Evolutionary conservation across 2,888 invertebrate genomes (phyloP).

Genomic region (Drosophila suboccidentalis): DNA sequence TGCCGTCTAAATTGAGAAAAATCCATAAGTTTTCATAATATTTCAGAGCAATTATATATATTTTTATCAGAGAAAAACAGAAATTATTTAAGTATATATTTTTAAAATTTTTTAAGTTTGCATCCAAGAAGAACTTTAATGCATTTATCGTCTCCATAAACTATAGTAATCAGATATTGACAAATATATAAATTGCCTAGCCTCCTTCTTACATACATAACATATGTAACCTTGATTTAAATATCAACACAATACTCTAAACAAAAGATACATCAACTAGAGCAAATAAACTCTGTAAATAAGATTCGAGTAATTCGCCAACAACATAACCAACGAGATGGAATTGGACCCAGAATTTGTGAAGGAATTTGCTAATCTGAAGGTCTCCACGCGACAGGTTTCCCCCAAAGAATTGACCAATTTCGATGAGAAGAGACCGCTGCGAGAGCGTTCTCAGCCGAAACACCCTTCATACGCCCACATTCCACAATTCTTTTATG

Average conservation of each 20-base stretch:
- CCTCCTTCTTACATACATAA: neutral
- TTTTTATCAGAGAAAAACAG: too few species aligned
- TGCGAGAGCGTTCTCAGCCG: slow-evolving; percentile 25
- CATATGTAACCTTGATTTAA: neutral
- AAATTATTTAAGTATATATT: too few species aligned
- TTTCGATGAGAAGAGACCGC: slow-evolving; percentile 49
- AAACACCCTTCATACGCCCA: slow-evolving; percentile 85
- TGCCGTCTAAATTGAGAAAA: neutral
- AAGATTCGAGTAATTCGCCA: neutral
- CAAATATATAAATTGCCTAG: neutral
- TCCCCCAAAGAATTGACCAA: slow-evolving; percentile 61
- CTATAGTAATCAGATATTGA: neutral
- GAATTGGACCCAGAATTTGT: slow-evolving; percentile 82
- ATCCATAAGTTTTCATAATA: too few species aligned
- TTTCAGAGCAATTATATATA: too few species aligned
- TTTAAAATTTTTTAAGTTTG: too few species aligned
- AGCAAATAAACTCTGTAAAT: neutral
- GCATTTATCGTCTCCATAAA: too few species aligned
- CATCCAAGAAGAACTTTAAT: too few species aligned
- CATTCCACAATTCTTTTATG: slow-evolving; percentile 92
- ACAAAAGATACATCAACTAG: neutral
- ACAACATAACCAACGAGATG: slow-evolving; percentile 48
- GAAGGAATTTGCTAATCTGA: slow-evolving; percentile 70
- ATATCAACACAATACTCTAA: slow-evolving; percentile 1
- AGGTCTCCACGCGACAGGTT: slow-evolving; percentile 54